These are phyloP conservation scores for Boloria euphrosyne DNA, from an alignment of 2,888 invertebrate genomes.

Conservation along the genomic window DNA sequence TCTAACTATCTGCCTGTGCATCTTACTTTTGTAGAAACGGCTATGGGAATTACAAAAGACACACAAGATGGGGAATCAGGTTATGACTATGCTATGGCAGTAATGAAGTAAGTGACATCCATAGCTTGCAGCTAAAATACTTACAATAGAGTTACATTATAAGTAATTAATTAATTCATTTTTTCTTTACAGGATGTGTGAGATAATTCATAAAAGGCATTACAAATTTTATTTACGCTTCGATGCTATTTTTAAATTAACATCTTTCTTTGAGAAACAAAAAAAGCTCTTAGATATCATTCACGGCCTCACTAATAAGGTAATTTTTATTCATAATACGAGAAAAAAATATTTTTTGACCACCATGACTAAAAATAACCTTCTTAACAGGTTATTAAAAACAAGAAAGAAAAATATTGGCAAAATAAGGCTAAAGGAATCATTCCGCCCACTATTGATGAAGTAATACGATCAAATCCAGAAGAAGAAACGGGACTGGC, in stretches of 20 bases:
- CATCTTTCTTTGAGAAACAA: constrained; percentile 87
- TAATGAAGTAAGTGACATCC: constrained; percentile 84
- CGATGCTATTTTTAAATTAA: constrained; percentile 87
- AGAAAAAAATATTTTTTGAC: not conserved
- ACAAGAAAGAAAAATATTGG: constrained; percentile 83
- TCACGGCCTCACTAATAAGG: constrained; percentile 89
- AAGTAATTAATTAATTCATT: not conserved
- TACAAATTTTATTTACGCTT: constrained; percentile 88
- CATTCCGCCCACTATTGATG: constrained; percentile 65
- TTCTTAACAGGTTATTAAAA: constrained; percentile 77
- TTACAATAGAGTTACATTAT: too few relatives aligned
- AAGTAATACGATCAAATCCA: constrained; percentile 59
- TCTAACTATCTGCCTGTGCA: too few relatives aligned
- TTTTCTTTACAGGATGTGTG: constrained; percentile 85
- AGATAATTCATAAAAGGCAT: constrained; percentile 90
- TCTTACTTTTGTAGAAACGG: constrained; percentile 84
- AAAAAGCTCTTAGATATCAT: constrained; percentile 86
- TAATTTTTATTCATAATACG: constrained; percentile 47
- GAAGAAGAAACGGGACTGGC: constrained; percentile 60
- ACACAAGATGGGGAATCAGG: constrained; percentile 86
- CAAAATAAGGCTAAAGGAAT: constrained; percentile 75
- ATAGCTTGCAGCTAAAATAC: not conserved
- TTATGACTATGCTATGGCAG: constrained; percentile 91
- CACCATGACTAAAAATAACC: not conserved
- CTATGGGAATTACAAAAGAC: constrained; percentile 91